Evolutionary conservation across 2,888 invertebrate species (phyloP), one percentile per base, ranked within the genome.

Genomic region (Pharmacophagus antenor): DNA sequence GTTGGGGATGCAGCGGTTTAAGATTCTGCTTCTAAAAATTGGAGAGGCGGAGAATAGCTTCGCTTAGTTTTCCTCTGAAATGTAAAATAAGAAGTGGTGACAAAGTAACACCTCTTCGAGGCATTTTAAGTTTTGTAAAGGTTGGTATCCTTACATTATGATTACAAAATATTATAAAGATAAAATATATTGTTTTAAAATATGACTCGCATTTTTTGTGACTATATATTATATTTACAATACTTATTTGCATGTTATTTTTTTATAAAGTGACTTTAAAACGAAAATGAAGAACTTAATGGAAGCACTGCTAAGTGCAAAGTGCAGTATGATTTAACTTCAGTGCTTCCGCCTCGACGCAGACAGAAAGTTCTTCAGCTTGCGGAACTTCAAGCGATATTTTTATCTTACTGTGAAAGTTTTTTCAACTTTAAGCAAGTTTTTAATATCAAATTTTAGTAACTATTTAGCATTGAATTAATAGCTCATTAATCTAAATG

Each of bases 301-400:
- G 31, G 37, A 55, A 55, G 47, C 55, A 55, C 27, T 27, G 21
- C 22, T 55, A 55, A 55, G 55, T 47, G 55, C 31, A 47, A 55
- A 55, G 55, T 55, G 55, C 55, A 47, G 47, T 55, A 55, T 55
- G 55, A 47, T 47, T 55, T 54, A 54, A 54, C 54, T 54, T 55
- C 42, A 55, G 47, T 25, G 47, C 55, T 47, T 55, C 55, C 47
- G 47, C 27, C 47, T 47, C 55, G 47, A 47, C 47, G 55, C 55
- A 22, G 21, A 25, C 20, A 27, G 44, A n/a, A 46, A 55, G 55
- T 55, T 55, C 54, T 55, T 44, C 21, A 47, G 44, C 27, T 55
- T 31, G 25, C 55, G 55, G 31, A 55, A 55, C 55, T 55, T 55
- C 47, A 31, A 46, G 47, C 55, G 31, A 55, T 55, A 47, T 55